A percentile compares a stretch with the other conserved stretches of the same genome.
phyloP scores from a whole-genome alignment of 2,113 vertebrate species.

The Pitta sordida region DNA sequence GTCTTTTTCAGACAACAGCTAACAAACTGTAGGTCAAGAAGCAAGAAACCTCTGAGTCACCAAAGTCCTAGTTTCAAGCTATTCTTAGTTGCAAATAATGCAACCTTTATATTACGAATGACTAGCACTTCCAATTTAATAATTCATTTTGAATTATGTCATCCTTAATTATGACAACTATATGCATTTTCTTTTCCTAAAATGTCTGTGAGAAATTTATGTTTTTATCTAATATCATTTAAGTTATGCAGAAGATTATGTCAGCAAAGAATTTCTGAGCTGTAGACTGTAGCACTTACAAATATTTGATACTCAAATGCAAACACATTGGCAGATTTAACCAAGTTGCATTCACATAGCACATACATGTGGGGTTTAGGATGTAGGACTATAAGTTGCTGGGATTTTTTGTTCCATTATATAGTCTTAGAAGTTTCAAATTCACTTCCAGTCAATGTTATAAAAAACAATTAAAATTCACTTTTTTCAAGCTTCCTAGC shows the following conservation, averaged over 20 bases:
- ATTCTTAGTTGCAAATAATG: not conserved
- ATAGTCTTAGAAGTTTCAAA: not conserved
- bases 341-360: not conserved
- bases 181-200: not conserved
- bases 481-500: not conserved
- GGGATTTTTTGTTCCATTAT: not conserved
- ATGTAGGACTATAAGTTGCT: not conserved
- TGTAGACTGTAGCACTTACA: not conserved
- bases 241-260: not conserved
- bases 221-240: not conserved
- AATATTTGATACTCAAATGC: not conserved
- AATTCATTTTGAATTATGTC: not conserved
- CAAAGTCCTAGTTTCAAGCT: not conserved
- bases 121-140: not conserved
- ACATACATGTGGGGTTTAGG: not conserved
- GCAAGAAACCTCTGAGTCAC: not conserved
- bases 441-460: not conserved
- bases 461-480: not conserved
- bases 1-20: not conserved
- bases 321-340: not conserved
- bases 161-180: not conserved
- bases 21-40: not conserved
- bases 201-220: not conserved
- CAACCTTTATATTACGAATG: not conserved
- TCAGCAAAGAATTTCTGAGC: not conserved